Evolutionary conservation across 2,113 vertebrate genomes (phyloP).

Genomic region (Bufo gargarizans): DNA sequence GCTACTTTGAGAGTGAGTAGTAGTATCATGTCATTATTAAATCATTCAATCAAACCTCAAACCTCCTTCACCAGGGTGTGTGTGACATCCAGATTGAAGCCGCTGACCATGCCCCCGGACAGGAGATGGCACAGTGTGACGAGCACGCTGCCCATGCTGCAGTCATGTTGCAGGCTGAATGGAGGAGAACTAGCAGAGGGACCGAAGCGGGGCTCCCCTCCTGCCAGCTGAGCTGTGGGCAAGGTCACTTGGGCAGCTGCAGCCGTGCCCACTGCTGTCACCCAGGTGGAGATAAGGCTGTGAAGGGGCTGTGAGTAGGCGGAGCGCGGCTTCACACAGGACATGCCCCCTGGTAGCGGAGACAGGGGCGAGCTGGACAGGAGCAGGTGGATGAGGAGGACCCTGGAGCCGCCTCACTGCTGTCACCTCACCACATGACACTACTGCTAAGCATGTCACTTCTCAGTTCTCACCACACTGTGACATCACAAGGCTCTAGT

Average conservation of each 20-base stretch:
- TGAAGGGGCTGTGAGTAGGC: slow-evolving; percentile 52
- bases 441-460: no score
- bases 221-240: neutral
- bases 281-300: slow-evolving; percentile 12
- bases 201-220: neutral
- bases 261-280: slow-evolving; percentile 40
- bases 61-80: no score
- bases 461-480: no score
- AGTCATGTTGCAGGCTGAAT: neutral
- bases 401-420: neutral
- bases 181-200: neutral
- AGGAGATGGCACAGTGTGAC: no score
- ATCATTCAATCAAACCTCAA: no score
- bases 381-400: slow-evolving; percentile 16
- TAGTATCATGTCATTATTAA: no score
- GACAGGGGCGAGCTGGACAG: no score
- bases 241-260: slow-evolving; percentile 25
- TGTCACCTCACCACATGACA: neutral
- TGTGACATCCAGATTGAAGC: no score
- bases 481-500: no score
- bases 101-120: no score
- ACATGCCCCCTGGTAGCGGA: slow-evolving; percentile 44
- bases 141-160: no score
- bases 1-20: no score
- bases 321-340: slow-evolving; percentile 48